Base-by-base conservation (phyloP, 2,797 vertebrate genomes). In the Artibeus lituratus region DNA sequence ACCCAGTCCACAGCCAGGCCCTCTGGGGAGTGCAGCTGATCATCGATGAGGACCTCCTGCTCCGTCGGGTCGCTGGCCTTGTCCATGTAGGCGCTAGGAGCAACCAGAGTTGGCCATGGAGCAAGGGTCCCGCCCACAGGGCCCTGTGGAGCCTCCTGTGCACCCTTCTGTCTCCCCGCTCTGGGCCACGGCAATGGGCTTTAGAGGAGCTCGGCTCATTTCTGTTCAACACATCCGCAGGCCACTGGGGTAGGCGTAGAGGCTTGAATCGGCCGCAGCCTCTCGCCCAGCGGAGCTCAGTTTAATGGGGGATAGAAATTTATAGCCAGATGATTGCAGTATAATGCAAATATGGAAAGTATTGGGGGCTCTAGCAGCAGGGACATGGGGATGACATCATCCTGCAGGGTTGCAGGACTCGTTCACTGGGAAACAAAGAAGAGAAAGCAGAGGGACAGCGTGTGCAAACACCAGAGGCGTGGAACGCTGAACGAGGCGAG, bases 1-100 rank as follows among this genome's bases (percentile, higher is more conserved):
- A 99, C 98, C 99, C 99, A 99, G 98, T 99, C 99, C 42, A 99
- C 99, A 0, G 99, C 99, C 97, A 99, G 98, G 62, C 99, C 99
- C 98, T 99, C 99, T 0, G 99, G 99, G 15, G 99, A 99, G 98
- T 99, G 98, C 59, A 99, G 98, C 53, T 99, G 98, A 15, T 99
- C 99, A 76, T 99, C 99, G 5, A 99, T 99, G 87, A 99, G 98
- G 5, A 99, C 99, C 96, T 99, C 98, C 97, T 99, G 99, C 96
- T 99, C 98, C 0, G 99, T 98, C 0, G 99, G 98, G 98, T 99
- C 99, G 0, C 98, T 99, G 83, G 99, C 99, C 97, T 99, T 99
- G 99, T 99, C 99, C 98, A 99, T 99, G 98, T 99, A 99, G 87
- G 99, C 99, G 0, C 99, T 99, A 98, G 59, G 87, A 89, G 82